Evolutionary conservation across 2,113 vertebrate genomes (phyloP), one percentile per base, ranked within the genome.

Genomic region (Pundamilia nyererei): DNA sequence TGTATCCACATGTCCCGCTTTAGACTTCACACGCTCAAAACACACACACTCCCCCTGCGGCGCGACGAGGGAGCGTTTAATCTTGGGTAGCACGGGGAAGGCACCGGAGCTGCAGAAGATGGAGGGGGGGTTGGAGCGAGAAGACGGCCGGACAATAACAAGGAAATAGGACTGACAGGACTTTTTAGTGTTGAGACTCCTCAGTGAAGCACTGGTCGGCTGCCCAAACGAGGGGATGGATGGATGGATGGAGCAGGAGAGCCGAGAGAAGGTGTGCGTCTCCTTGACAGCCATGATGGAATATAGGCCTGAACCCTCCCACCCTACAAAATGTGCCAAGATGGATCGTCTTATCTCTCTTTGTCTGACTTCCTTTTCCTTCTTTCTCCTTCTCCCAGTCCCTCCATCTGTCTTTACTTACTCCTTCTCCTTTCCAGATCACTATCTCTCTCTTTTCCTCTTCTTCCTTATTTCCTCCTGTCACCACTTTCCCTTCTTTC

Each of bases 111-210:
- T 95, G 93, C 93, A 95, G 96, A 93, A 94, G 86, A 47, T 53
- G 84, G 90, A 87, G 90, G 88, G 81, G 49, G 80, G 10, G 40
- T 7, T 26, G 14, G 21, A 42, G 68, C 9, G 94, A 96, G 95
- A 86, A 89, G 84, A 51, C 70, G 96, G 94, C 89, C 92, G 97
- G 95, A 93, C 98, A 98, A 98, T 98, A 99, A 99, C 97, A 97
- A 97, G 98, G 98, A 99, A 99, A 99, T 98, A 97, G 98, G 97
- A 96, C 98, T 99, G 98, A 99, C 98, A 99, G 97, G 98, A 99
- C 98, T 98, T 99, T 98, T 99, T 99, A 99, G 98, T 95, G 91
- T 91, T 94, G 96, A 98, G 97, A 99, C 98, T 98, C 97, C 97
- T 98, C 98, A 99, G 97, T 96, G 97, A 98, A 98, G 98, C 97